Conservation (phyloP, 1,140 invertebrate species). For the Drosophila carrolli region DNA sequence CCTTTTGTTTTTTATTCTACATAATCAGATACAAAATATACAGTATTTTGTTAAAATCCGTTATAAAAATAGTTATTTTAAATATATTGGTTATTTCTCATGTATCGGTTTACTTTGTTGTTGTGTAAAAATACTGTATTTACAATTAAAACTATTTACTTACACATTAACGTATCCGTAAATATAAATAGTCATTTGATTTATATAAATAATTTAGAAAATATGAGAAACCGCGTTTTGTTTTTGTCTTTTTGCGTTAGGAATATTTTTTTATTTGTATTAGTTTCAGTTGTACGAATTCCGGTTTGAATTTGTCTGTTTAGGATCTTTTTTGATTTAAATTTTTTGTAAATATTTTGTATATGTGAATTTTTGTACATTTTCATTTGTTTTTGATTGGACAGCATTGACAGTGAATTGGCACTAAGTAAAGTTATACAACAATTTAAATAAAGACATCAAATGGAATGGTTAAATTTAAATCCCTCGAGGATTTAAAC, state of each 20-base stretch:
- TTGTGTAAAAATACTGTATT: slow-evolving; percentile 80
- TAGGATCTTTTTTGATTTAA: slow-evolving; percentile 37
- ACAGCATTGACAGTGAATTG: slow-evolving; percentile 21
- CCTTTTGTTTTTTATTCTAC: slow-evolving; percentile 59
- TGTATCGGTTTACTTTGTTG: slow-evolving; percentile 37
- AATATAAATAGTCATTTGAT: slow-evolving; percentile 77
- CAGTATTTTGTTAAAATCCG: slow-evolving; percentile 55
- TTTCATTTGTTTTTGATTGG: slow-evolving; percentile 54
- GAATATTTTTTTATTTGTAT: slow-evolving; percentile 75
- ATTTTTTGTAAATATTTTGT: slow-evolving; percentile 69
- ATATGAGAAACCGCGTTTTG: slow-evolving; percentile 78
- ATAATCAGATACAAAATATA: slow-evolving; percentile 59
- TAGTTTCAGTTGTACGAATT: slow-evolving; percentile 74
- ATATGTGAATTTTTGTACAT: slow-evolving; percentile 75
- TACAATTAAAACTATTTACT: slow-evolving; percentile 78
- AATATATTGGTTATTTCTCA: slow-evolving; percentile 60
- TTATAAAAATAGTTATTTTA: slow-evolving; percentile 77
- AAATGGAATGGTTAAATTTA: slow-evolving; percentile 34
- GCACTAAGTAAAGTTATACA: slow-evolving; percentile 54
- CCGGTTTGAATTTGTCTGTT: slow-evolving; percentile 50
- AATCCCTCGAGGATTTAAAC: neutral
- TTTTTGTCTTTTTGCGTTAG: slow-evolving; percentile 73
- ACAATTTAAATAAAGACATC: neutral
- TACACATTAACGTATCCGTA: slow-evolving; percentile 59
- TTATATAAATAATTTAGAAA: slow-evolving; percentile 83